Conservation (phyloP, 2,888 invertebrate species). For the Drosophila lacicola region DNA sequence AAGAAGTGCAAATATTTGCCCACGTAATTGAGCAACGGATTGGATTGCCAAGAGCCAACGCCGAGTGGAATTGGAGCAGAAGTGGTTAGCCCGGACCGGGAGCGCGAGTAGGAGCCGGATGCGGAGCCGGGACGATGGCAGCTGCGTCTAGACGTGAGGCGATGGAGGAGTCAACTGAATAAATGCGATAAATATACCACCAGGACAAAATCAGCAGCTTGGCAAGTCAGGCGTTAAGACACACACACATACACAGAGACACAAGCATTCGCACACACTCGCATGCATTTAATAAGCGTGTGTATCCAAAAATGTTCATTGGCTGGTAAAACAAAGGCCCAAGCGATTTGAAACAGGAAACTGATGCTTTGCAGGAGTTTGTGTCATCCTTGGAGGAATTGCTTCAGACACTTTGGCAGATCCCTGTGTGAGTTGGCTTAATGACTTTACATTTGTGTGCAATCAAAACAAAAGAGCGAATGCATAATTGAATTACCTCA, state of each 20-base stretch:
- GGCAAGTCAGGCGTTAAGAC: slow-evolving; percentile 24
- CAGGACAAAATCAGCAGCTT: slow-evolving; percentile 49
- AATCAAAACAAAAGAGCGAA: slow-evolving; percentile 1
- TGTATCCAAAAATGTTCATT: slow-evolving; percentile 31
- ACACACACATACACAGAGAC: slow-evolving; percentile 10
- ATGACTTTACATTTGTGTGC: slow-evolving; percentile 7
- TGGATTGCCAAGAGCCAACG: slow-evolving; percentile 40
- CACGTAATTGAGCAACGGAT: slow-evolving; percentile 73
- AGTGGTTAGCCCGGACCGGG: not conserved
- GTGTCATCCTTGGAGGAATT: not conserved
- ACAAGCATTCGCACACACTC: not conserved
- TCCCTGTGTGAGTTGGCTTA: not conserved
- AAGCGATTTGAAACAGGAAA: slow-evolving; percentile 15
- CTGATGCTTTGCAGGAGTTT: not conserved
- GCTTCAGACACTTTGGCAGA: not conserved
- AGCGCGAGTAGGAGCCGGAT: slow-evolving; percentile 2
- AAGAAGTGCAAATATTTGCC: slow-evolving; percentile 55
- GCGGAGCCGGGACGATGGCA: not conserved
- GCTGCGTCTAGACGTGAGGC: slow-evolving; percentile 21
- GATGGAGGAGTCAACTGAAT: slow-evolving; percentile 37
- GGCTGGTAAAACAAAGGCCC: slow-evolving; percentile 24
- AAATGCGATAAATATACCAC: slow-evolving; percentile 57
- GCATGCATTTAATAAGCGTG: slow-evolving; percentile 36
- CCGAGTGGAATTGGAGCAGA: not conserved
- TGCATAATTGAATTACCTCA: slow-evolving; percentile 15